phyloP scores from a whole-genome alignment of 2,113 vertebrate genomes.

The Tenrec ecaudatus region DNA sequence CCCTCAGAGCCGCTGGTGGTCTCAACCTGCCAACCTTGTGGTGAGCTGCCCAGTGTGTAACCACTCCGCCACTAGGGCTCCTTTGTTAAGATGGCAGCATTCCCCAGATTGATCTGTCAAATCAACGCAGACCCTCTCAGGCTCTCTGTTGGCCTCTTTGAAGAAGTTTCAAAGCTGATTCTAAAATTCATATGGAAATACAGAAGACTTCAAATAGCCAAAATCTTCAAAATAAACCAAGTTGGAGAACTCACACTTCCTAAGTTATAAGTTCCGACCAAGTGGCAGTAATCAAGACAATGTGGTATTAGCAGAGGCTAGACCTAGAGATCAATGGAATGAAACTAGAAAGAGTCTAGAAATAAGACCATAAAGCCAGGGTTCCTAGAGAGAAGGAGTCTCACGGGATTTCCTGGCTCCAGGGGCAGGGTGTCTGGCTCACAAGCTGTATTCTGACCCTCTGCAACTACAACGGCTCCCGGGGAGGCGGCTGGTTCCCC shows the following conservation, averaged over 20 bases:
- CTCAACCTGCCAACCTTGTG: too few species aligned
- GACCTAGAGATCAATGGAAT: too few species aligned
- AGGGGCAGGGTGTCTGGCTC: too few species aligned
- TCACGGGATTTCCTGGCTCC: background rate
- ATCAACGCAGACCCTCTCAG: background rate
- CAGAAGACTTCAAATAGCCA: background rate
- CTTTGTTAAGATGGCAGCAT: background rate
- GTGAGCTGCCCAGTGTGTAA: too few species aligned
- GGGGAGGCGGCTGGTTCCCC: background rate
- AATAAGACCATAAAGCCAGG: background rate
- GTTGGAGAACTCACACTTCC: background rate
- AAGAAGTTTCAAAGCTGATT: background rate
- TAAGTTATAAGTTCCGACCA: background rate
- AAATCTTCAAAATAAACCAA: background rate
- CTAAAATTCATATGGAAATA: conserved; percentile 1
- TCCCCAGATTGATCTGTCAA: background rate
- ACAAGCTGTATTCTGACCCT: background rate
- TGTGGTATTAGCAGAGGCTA: background rate
- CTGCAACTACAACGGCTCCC: too few species aligned
- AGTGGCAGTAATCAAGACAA: background rate
- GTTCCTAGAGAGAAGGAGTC: background rate
- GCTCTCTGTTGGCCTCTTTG: background rate
- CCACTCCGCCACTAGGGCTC: too few species aligned
- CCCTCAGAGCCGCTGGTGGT: too few species aligned
- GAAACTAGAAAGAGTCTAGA: background rate